Percentiles rank a stretch among this genome's conserved stretches.
phyloP scores from a whole-genome alignment of 2,113 vertebrate genomes.

The Vidua chalybeata region DNA sequence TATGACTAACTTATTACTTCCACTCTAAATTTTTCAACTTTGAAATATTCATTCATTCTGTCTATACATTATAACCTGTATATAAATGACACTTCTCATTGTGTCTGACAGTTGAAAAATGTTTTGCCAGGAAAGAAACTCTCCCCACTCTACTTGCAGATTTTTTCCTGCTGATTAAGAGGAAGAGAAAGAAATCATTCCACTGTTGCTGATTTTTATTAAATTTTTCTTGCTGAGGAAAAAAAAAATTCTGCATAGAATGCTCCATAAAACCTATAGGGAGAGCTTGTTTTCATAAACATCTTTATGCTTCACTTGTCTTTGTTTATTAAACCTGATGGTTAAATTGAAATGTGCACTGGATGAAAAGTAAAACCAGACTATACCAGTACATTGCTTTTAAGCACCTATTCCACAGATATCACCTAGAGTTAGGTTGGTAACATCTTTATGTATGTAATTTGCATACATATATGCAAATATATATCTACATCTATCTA shows the following conservation, averaged over 20 bases:
- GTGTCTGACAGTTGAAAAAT: conserved; percentile 6
- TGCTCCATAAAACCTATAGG: background rate
- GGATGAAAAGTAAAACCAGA: background rate
- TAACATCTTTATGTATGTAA: background rate
- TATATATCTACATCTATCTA: background rate
- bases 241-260: background rate
- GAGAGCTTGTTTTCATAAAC: background rate
- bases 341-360: background rate
- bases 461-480: background rate
- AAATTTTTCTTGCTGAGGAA: background rate
- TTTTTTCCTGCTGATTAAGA: background rate
- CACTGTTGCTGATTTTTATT: background rate
- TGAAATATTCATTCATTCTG: background rate
- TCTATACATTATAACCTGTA: background rate
- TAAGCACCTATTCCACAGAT: background rate
- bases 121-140: background rate
- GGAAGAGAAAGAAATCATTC: background rate
- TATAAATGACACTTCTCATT: background rate
- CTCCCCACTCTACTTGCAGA: background rate
- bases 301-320: background rate
- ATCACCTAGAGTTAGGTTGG: background rate
- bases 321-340: background rate
- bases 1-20: background rate
- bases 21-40: background rate
- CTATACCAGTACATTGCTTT: background rate